These are phyloP conservation scores for Forbesichthys agassizii DNA, from an alignment of 2,113 vertebrate species.

Conservation along the genomic window DNA sequence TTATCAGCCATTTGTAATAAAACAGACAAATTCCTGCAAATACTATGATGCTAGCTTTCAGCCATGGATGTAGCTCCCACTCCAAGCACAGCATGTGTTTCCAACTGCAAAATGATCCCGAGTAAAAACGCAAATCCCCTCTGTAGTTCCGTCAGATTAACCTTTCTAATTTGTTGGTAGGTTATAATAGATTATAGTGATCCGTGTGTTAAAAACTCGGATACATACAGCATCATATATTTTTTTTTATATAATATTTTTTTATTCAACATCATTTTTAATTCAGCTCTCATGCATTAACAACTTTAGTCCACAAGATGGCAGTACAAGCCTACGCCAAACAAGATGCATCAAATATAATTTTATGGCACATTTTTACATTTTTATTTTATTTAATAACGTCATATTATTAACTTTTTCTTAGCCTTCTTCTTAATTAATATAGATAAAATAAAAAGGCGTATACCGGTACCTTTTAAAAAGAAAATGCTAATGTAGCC, in stretches of 20 bases:
- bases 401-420: not conserved
- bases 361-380: not conserved
- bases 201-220: not conserved
- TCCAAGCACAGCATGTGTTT: not conserved
- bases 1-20: slow-evolving; percentile 21
- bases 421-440: too few species aligned
- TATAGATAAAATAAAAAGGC: too few species aligned
- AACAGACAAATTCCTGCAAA: not conserved
- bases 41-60: not conserved
- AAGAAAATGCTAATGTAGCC: too few species aligned
- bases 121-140: slow-evolving; percentile 10
- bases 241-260: not conserved
- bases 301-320: slow-evolving; percentile 37
- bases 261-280: not conserved
- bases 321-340: slow-evolving; percentile 18
- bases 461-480: too few species aligned
- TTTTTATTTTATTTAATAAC: not conserved
- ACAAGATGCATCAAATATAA: not conserved
- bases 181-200: not conserved
- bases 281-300: not conserved
- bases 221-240: not conserved
- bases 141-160: slow-evolving; percentile 35
- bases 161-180: not conserved
- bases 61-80: too few species aligned
- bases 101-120: slow-evolving; percentile 52